A percentile compares a stretch with the other conserved stretches of the same genome.
Conservation (phyloP, 2,888 invertebrate genomes). For the Luperina nickerlii region DNA sequence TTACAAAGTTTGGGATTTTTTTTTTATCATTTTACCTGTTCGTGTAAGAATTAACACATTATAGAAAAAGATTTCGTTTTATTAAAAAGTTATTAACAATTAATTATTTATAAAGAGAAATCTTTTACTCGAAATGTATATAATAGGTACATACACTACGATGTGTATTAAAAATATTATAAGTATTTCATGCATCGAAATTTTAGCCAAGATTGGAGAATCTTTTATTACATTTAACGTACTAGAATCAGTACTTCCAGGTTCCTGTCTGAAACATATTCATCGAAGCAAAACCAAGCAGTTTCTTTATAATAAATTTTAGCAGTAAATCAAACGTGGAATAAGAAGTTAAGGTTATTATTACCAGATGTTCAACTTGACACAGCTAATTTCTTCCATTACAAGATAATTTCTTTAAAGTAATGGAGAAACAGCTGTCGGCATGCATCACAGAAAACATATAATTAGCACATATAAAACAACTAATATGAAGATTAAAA, state of each 20-base stretch:
- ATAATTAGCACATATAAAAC: neutral
- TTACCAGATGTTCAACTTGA: conserved; percentile 7
- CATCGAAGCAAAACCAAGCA: neutral
- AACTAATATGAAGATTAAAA: conserved; percentile 2
- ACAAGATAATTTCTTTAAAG: too few relatives aligned
- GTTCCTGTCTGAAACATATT: conserved; percentile 4
- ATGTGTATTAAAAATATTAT: neutral
- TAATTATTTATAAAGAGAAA: neutral
- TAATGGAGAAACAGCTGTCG: neutral
- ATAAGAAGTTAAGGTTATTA: neutral
- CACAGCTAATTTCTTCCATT: neutral
- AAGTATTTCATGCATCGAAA: neutral
- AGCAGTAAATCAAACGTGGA: conserved; percentile 1
- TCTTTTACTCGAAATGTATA: neutral
- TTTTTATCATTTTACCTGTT: neutral
- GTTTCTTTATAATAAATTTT: neutral
- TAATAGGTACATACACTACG: neutral
- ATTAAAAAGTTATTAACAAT: neutral
- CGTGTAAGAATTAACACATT: neutral
- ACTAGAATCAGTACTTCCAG: neutral
- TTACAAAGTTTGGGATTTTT: conserved; percentile 25
- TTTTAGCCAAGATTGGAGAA: neutral
- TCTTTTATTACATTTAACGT: neutral
- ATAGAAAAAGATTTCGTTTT: neutral
- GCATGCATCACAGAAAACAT: neutral